Conservation (phyloP, 1,140 invertebrate genomes). For the Venturia canescens region DNA sequence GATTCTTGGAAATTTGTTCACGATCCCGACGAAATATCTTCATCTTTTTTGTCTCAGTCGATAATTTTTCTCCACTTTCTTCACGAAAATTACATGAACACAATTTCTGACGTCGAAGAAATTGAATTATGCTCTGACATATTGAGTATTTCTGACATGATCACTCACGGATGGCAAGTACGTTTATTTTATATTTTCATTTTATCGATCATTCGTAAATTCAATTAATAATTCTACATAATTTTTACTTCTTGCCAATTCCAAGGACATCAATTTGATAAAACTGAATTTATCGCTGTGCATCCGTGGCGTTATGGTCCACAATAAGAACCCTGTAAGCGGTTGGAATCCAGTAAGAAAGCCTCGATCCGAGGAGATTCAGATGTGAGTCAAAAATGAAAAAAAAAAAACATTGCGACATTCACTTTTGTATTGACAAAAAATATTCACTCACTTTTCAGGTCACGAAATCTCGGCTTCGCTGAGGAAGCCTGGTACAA, state of each 20-base stretch:
- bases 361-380: constrained; percentile 70
- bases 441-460: background rate
- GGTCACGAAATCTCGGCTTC: background rate
- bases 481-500: background rate
- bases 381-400: constrained; percentile 60
- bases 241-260: constrained; percentile 1
- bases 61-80: constrained; percentile 82
- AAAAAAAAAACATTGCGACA: background rate
- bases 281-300: constrained; percentile 74
- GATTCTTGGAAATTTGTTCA: constrained; percentile 77
- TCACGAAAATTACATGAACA: constrained; percentile 85
- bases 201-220: background rate
- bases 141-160: constrained; percentile 80
- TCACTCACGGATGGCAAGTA: constrained; percentile 83
- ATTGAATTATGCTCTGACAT: constrained; percentile 77
- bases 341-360: constrained; percentile 85
- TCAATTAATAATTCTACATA: background rate
- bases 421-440: background rate
- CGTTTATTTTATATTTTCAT: constrained; percentile 51
- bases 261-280: constrained; percentile 67
- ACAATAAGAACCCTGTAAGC: constrained; percentile 81
- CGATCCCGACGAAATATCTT: constrained; percentile 81
- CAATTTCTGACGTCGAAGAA: constrained; percentile 81
- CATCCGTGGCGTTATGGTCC: constrained; percentile 83
- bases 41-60: constrained; percentile 81